These are phyloP conservation scores for Cantharis lateralis DNA, from an alignment of 2,888 invertebrate genomes.

Conservation along the genomic window DNA sequence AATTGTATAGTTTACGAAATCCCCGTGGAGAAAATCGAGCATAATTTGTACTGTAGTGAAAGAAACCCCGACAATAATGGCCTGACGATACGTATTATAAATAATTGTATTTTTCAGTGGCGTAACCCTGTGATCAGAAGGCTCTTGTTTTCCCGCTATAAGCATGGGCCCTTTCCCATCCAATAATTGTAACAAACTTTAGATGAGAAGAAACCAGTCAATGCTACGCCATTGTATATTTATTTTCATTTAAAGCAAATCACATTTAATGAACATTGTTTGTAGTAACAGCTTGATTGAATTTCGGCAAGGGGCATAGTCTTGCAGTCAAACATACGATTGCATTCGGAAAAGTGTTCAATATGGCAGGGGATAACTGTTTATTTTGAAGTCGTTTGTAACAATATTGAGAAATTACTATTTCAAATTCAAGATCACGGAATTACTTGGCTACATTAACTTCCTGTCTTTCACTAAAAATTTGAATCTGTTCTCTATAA, in stretches of 20 bases:
- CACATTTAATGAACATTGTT: neutral
- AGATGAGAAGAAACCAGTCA: too few relatives aligned
- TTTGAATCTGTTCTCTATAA: neutral
- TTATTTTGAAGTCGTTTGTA: too few relatives aligned
- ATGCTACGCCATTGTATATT: too few relatives aligned
- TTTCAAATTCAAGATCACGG: too few relatives aligned
- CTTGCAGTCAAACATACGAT: neutral
- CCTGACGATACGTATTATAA: neutral
- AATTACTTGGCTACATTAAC: neutral
- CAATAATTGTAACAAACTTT: too few relatives aligned
- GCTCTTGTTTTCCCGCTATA: too few relatives aligned
- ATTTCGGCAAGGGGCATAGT: neutral
- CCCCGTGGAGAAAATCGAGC: neutral
- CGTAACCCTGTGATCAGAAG: too few relatives aligned
- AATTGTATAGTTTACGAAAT: neutral
- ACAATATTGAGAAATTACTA: too few relatives aligned
- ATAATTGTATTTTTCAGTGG: neutral
- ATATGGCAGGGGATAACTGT: neutral
- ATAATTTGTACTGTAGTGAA: neutral
- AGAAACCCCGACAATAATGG: neutral
- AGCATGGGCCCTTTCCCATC: too few relatives aligned
- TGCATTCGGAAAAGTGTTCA: neutral
- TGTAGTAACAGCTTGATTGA: neutral
- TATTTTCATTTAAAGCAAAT: neutral
- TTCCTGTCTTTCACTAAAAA: neutral